Conservation (phyloP, 2,113 vertebrate species). For the Cyanistes caeruleus region DNA sequence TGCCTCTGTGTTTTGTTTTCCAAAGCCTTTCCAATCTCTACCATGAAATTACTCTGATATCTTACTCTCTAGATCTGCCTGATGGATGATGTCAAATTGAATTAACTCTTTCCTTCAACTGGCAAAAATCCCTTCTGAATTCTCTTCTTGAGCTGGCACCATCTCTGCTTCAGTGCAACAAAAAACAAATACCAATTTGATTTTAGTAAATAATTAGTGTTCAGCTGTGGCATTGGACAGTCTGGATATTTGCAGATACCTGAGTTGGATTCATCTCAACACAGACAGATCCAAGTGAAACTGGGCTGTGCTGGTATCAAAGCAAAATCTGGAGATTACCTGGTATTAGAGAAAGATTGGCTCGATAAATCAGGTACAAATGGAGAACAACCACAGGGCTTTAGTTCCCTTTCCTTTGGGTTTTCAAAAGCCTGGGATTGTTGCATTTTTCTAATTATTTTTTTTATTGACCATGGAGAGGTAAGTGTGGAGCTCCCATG, state of each 20-base stretch:
- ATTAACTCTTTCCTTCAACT: neutral
- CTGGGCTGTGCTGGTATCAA: accelerated
- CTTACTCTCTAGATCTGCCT: neutral
- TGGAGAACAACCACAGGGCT: accelerated
- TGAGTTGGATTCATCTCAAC: neutral
- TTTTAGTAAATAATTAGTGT: neutral
- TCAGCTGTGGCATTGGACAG: neutral
- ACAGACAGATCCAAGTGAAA: neutral
- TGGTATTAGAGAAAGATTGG: too few relatives aligned
- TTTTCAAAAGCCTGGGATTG: neutral
- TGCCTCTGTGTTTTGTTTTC: neutral
- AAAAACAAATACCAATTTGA: neutral
- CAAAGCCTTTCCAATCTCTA: neutral
- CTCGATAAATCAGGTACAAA: neutral
- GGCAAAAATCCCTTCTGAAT: neutral
- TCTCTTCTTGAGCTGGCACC: neutral
- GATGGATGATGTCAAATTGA: neutral
- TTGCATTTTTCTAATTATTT: neutral
- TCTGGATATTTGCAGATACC: neutral
- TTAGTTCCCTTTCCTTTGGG: neutral
- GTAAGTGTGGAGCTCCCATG: neutral
- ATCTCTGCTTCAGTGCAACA: neutral
- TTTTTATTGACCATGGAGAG: neutral
- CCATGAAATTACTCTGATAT: neutral
- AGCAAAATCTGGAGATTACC: neutral